phyloP scores from a whole-genome alignment of 1,140 invertebrate genomes.

The Drosophila albomicans region DNA sequence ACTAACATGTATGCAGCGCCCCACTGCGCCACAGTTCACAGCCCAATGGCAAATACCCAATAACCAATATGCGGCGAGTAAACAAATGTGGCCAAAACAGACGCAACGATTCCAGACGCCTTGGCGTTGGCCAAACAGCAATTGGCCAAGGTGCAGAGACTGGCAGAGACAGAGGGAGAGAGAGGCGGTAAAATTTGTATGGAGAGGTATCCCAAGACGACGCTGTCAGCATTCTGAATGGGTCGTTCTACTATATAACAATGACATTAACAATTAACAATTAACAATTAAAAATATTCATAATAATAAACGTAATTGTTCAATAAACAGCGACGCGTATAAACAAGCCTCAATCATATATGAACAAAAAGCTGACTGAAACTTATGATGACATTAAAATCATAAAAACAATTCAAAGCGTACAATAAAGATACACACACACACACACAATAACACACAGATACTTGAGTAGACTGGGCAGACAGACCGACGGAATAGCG shows the following conservation, averaged over 20 bases:
- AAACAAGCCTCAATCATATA: conserved; percentile 73
- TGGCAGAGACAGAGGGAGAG: conserved; percentile 1
- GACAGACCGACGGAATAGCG: conserved; percentile 12
- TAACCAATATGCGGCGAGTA: conserved; percentile 24
- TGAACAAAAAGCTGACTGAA: conserved; percentile 67
- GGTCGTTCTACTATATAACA: conserved; percentile 60
- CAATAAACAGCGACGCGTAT: conserved; percentile 75
- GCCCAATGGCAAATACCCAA: conserved; percentile 2
- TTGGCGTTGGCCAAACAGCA: conserved; percentile 52
- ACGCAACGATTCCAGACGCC: conserved; percentile 53
- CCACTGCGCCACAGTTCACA: conserved; percentile 1
- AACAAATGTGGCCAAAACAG: conserved; percentile 30
- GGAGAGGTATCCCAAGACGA: conserved; percentile 35
- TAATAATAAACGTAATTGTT: conserved; percentile 82
- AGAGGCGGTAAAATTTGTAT: conserved; percentile 12
- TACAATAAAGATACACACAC: conserved; percentile 74
- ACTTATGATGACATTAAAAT: conserved; percentile 84
- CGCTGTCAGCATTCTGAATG: conserved; percentile 46
- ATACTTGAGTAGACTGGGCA: conserved; percentile 7
- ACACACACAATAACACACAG: conserved; percentile 9
- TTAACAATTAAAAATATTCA: conserved; percentile 82
- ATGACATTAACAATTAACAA: conserved; percentile 81
- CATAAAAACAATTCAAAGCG: conserved; percentile 83
- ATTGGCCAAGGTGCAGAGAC: conserved; percentile 12
- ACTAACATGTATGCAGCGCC: neutral